Evolutionary conservation across 2,113 vertebrate genomes (phyloP).

Genomic region (Coregonus clupeaformis): DNA sequence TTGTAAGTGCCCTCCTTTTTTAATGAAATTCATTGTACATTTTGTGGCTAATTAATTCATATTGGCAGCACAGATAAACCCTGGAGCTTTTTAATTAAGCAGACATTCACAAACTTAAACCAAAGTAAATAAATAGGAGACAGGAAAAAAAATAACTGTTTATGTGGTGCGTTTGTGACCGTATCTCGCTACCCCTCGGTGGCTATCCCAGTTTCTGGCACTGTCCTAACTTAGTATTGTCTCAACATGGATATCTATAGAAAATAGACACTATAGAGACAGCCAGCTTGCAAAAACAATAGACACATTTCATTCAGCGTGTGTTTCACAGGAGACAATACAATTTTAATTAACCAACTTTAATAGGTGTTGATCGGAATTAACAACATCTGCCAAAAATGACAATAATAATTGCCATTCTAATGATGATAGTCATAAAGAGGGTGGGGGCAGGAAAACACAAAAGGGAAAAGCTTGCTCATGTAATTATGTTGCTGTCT

Average conservation of each 20-base stretch:
- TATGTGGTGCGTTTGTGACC: not conserved
- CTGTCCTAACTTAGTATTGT: not conserved
- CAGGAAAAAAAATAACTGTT: constrained; percentile 18
- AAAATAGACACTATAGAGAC: constrained; percentile 18
- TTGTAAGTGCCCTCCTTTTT: constrained; percentile 34
- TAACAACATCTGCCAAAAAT: constrained; percentile 47
- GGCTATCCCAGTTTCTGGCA: constrained; percentile 6
- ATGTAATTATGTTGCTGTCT: constrained; percentile 34
- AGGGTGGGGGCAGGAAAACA: constrained; percentile 19
- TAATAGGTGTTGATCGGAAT: constrained; percentile 38
- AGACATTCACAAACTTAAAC: constrained; percentile 41
- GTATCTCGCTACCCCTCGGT: constrained; percentile 13
- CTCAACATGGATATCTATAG: constrained; percentile 13
- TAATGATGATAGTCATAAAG: constrained; percentile 46
- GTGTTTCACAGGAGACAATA: constrained; percentile 38
- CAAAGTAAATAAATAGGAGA: constrained; percentile 49
- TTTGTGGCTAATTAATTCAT: constrained; percentile 60
- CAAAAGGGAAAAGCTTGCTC: constrained; percentile 10
- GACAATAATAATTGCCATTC: constrained; percentile 39
- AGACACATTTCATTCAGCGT: constrained; percentile 39
- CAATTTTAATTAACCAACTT: constrained; percentile 61
- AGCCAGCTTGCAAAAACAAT: constrained; percentile 42
- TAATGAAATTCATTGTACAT: constrained; percentile 67
- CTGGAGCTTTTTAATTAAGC: constrained; percentile 57
- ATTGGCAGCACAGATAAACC: constrained; percentile 58